Percentiles rank a stretch among this genome's conserved stretches.
Conservation (phyloP, 2,888 invertebrate genomes). For the Hartigia nigra region DNA sequence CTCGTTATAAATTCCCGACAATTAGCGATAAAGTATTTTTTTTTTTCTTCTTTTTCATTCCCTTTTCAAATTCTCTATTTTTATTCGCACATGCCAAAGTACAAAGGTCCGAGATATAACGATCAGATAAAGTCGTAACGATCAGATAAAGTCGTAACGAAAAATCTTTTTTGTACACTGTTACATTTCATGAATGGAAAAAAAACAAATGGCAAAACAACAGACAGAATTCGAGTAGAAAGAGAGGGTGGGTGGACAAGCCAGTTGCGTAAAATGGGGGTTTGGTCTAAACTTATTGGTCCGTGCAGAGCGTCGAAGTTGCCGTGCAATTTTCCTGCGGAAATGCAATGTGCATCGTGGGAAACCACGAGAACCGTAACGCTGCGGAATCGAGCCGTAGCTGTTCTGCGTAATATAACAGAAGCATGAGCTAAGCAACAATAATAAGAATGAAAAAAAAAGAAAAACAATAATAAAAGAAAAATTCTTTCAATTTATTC, state of each 20-base stretch:
- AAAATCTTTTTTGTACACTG: neutral
- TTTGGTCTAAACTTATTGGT: neutral
- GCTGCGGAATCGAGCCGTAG: neutral
- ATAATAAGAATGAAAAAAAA: too few relatives aligned
- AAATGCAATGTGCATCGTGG: neutral
- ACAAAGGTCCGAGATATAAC: slow-evolving; percentile 29
- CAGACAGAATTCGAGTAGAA: neutral
- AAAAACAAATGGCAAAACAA: neutral
- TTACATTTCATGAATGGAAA: neutral
- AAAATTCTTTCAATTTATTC: neutral
- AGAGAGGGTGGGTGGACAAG: neutral
- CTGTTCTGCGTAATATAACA: neutral
- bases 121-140: too few relatives aligned
- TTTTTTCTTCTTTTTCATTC: neutral
- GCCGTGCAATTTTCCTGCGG: neutral
- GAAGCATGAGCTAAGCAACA: neutral
- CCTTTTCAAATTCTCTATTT: neutral
- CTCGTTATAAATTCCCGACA: neutral
- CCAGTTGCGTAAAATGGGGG: neutral
- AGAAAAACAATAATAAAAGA: neutral
- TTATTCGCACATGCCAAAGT: slow-evolving; percentile 20
- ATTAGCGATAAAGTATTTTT: slow-evolving; percentile 20
- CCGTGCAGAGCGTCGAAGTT: neutral
- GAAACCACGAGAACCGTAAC: neutral
- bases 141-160: slow-evolving; percentile 24